A percentile compares a stretch with the other conserved stretches of the same genome.
These are phyloP conservation scores for Ips typographus DNA, from an alignment of 1,140 invertebrate species.

Conservation along the genomic window DNA sequence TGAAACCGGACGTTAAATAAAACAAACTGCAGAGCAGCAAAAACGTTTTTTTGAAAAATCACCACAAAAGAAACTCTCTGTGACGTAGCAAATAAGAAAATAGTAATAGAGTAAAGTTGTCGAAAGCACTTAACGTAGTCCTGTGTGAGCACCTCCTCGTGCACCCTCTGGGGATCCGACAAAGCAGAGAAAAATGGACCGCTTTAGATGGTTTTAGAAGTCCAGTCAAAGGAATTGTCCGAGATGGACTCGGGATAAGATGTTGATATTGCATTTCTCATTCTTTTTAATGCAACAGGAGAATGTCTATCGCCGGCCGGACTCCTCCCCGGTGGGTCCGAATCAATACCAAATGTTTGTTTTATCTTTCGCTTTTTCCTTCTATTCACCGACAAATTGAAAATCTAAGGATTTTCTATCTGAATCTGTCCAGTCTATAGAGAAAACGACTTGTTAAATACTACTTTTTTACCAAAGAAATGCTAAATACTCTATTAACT, in stretches of 20 bases:
- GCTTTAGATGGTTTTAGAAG: slow-evolving; percentile 47
- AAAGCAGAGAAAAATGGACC: slow-evolving; percentile 47
- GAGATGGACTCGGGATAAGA: slow-evolving; percentile 50
- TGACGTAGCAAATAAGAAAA: slow-evolving; percentile 35
- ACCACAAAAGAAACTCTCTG: slow-evolving; percentile 9
- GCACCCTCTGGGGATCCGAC: slow-evolving; percentile 39
- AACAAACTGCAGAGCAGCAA: not conserved
- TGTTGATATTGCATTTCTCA: slow-evolving; percentile 53
- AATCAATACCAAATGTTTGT: slow-evolving; percentile 39
- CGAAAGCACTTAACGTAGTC: slow-evolving; percentile 47
- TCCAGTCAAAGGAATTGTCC: slow-evolving; percentile 49
- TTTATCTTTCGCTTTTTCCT: slow-evolving; percentile 35
- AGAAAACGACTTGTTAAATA: no score
- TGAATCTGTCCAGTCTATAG: not conserved
- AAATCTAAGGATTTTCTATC: slow-evolving; percentile 25
- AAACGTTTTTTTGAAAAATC: slow-evolving; percentile 9
- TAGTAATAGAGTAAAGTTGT: slow-evolving; percentile 45
- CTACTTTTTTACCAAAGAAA: no score
- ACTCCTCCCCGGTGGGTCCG: slow-evolving; percentile 17
- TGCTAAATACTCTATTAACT: no score
- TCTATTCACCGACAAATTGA: slow-evolving; percentile 32
- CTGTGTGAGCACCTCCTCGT: slow-evolving; percentile 32
- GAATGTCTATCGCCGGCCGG: slow-evolving; percentile 37
- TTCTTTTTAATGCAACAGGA: slow-evolving; percentile 53
- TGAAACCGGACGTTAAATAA: not conserved